Percentiles rank a stretch among this genome's conserved stretches.
These are phyloP conservation scores for Diacarnus erythraeanus DNA, from an alignment of 37 sponge, comb jelly and placozoan species.

Conservation along the genomic window DNA sequence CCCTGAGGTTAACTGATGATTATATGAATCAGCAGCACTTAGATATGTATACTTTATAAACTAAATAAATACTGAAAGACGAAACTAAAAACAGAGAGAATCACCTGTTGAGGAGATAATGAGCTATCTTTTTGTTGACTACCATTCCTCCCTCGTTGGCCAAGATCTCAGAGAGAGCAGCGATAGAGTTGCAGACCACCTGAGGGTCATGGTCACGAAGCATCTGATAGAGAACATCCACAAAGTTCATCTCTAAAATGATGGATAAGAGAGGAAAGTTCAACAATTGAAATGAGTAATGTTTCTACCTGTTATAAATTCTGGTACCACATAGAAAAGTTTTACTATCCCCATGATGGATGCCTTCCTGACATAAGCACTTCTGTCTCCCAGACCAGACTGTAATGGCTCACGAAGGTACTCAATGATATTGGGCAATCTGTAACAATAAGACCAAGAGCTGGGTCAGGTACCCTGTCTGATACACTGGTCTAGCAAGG, in stretches of 20 bases:
- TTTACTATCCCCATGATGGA: conserved; percentile 95
- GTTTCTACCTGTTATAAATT: conserved; percentile 65
- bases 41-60: too few species aligned
- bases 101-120: conserved; percentile 90
- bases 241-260: conserved; percentile 67
- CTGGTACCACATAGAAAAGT: conserved; percentile 77
- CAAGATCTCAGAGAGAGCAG: conserved; percentile 89
- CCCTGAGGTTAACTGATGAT: too few species aligned
- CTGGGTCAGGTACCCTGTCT: neutral
- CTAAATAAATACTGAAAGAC: neutral
- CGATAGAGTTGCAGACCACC: conserved; percentile 84
- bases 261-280: conserved; percentile 8
- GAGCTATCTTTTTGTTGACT: conserved; percentile 83
- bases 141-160: conserved; percentile 90
- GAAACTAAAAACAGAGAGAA: neutral
- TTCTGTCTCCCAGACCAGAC: conserved; percentile 83
- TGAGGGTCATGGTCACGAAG: conserved; percentile 83
- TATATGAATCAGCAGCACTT: too few species aligned
- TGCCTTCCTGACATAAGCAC: conserved; percentile 90
- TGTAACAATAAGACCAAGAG: conserved; percentile 7
- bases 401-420: conserved; percentile 87
- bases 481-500: neutral
- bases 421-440: conserved; percentile 84
- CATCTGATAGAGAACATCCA: conserved; percentile 85
- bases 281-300: neutral